phyloP scores from a whole-genome alignment of 1,140 invertebrate genomes.

The Zaprionus gabonicus region DNA sequence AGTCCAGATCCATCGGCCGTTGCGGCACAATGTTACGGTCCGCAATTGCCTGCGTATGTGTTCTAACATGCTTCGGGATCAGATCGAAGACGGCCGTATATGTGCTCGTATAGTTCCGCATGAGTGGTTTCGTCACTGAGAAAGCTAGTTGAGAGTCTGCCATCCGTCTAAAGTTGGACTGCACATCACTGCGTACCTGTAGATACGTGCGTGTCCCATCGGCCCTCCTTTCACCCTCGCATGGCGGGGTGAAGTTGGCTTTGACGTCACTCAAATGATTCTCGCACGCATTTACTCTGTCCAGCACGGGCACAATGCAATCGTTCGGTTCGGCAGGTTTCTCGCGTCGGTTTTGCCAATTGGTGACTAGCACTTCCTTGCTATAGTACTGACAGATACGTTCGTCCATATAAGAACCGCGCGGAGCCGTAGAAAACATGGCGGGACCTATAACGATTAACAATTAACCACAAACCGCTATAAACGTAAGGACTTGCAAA shows the following conservation, averaged over 20 bases:
- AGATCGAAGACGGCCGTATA: slow-evolving; percentile 31
- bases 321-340: neutral
- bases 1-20: neutral
- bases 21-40: neutral
- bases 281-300: slow-evolving; percentile 7
- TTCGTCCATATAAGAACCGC: slow-evolving; percentile 32
- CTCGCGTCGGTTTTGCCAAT: slow-evolving; percentile 37
- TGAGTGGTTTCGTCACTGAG: neutral
- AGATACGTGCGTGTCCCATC: slow-evolving; percentile 13
- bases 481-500: slow-evolving; percentile 18
- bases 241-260: neutral
- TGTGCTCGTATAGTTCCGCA: slow-evolving; percentile 31
- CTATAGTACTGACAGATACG: slow-evolving; percentile 13
- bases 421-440: slow-evolving; percentile 20
- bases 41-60: neutral
- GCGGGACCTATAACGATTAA: neutral
- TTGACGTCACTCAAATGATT: neutral
- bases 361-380: slow-evolving; percentile 35
- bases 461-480: neutral
- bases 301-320: slow-evolving; percentile 30
- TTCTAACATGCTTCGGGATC: neutral
- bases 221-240: neutral
- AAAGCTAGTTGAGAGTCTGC: slow-evolving; percentile 18
- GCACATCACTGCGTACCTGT: neutral
- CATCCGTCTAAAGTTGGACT: slow-evolving; percentile 19